Percentiles rank a stretch among this genome's conserved stretches.
These are phyloP conservation scores for Electrona antarctica DNA, from an alignment of 2,113 vertebrate genomes.

Conservation along the genomic window DNA sequence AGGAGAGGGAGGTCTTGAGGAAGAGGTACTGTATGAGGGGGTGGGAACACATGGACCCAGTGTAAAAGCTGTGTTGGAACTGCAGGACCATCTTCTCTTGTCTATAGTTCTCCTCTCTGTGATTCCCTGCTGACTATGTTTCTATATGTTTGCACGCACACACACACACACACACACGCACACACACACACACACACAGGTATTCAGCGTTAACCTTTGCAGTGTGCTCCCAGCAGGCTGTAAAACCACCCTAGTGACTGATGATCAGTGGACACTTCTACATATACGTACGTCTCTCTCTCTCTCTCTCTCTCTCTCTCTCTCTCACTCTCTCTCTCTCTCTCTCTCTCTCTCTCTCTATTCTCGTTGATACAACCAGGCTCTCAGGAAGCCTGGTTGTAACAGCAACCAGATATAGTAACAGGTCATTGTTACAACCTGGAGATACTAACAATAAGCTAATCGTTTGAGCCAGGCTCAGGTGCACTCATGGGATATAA, in stretches of 20 bases:
- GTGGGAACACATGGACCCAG: not conserved
- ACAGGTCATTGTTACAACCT: too few relatives aligned
- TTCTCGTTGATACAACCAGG: not conserved
- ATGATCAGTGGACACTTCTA: slow-evolving; percentile 59
- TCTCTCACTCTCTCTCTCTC: not conserved
- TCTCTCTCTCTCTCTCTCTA: not conserved
- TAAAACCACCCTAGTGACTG: slow-evolving; percentile 66
- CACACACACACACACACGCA: slow-evolving; percentile 24
- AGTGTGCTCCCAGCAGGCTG: slow-evolving; percentile 68
- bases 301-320: not conserved
- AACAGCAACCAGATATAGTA: too few relatives aligned
- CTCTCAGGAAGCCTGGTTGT: too few relatives aligned
- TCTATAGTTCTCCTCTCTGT: slow-evolving; percentile 46
- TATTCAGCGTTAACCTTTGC: slow-evolving; percentile 81
- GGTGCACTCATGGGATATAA: too few relatives aligned
- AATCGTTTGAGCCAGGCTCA: too few relatives aligned
- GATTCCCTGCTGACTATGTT: slow-evolving; percentile 34
- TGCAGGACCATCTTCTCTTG: slow-evolving; percentile 44
- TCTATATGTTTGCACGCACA: slow-evolving; percentile 40
- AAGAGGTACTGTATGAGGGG: not conserved
- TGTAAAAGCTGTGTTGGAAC: slow-evolving; percentile 66
- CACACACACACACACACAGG: slow-evolving; percentile 71
- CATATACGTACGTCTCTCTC: slow-evolving; percentile 1
- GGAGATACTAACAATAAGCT: too few relatives aligned
- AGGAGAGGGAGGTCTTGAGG: not conserved